These are phyloP conservation scores for Puffinus mauretanicus DNA, from an alignment of 2,113 vertebrate genomes.

Conservation along the genomic window DNA sequence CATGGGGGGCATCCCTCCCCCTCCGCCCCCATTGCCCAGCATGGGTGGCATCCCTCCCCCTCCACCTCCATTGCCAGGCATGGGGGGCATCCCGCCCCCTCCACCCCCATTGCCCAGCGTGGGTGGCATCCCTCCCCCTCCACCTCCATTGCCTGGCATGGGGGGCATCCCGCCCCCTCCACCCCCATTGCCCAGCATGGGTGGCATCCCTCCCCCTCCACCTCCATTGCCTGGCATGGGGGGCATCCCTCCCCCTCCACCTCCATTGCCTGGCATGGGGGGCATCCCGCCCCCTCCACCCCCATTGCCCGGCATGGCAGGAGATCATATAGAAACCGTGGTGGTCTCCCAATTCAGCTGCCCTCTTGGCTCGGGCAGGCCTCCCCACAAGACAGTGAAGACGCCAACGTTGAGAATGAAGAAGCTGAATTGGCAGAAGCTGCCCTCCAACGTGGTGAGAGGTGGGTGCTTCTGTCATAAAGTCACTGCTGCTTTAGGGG, in stretches of 20 bases:
- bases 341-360: conserved; percentile 73
- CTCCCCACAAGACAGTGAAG: conserved; percentile 62
- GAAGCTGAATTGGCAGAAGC: conserved; percentile 98
- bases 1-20: no score
- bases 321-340: conserved; percentile 65
- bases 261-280: background rate
- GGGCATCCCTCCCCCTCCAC: conserved; percentile 20
- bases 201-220: no score
- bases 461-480: conserved; percentile 71
- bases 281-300: conserved; percentile 31
- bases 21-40: no score
- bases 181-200: no score
- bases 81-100: no score
- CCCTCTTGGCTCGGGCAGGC: conserved; percentile 58
- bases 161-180: no score
- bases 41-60: no score
- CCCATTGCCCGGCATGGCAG: background rate
- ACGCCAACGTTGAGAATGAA: conserved; percentile 91
- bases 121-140: no score
- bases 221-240: background rate
- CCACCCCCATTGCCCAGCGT: no score
- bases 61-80: no score
- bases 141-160: no score
- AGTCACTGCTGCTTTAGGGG: background rate
- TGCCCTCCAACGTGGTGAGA: conserved; percentile 79